phyloP scores from a whole-genome alignment of 2,113 vertebrate genomes.

The Natator depressus region DNA sequence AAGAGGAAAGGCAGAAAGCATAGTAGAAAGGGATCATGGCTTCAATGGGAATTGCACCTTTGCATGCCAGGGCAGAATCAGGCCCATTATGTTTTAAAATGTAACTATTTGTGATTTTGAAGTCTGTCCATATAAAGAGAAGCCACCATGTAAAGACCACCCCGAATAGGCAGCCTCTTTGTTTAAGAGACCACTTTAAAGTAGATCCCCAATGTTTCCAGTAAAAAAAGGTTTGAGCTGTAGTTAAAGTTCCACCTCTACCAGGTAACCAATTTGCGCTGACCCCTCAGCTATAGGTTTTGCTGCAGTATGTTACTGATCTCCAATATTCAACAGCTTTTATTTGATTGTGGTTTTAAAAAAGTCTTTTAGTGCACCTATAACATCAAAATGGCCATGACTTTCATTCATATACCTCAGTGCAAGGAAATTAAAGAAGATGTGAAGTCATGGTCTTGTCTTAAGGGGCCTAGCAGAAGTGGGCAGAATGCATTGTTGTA shows the following conservation, averaged over 20 bases:
- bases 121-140: not conserved
- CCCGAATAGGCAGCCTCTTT: not conserved
- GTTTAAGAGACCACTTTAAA: not conserved
- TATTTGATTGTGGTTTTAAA: not conserved
- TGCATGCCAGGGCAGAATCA: not conserved
- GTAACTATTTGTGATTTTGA: not conserved
- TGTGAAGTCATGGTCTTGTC: not conserved
- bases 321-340: not conserved
- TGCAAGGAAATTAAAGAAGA: not conserved
- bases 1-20: not conserved
- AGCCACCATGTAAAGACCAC: not conserved
- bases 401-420: not conserved
- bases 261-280: not conserved
- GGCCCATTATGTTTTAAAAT: not conserved
- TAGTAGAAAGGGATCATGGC: not conserved
- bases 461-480: not conserved
- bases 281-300: not conserved
- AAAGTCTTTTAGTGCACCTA: not conserved
- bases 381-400: not conserved
- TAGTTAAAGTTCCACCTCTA: not conserved
- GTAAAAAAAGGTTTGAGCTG: not conserved
- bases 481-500: too few species aligned
- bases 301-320: rapidly evolving
- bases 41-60: not conserved
- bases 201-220: not conserved